phyloP scores from a whole-genome alignment of 2,888 invertebrate species.

The Flexamia atlantica region DNA sequence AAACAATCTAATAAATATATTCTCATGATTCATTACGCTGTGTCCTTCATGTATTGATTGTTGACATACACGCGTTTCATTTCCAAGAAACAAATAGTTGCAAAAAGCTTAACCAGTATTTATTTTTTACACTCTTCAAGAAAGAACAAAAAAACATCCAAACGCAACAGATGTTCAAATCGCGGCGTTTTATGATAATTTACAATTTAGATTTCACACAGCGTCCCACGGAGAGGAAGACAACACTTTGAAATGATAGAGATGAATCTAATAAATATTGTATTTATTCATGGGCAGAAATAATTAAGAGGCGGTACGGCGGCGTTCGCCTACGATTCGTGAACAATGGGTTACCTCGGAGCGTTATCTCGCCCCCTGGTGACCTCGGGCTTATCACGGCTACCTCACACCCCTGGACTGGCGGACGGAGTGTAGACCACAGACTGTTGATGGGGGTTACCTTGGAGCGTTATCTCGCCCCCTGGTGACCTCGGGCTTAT shows the following conservation, averaged over 20 bases:
- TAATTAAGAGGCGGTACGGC: constrained; percentile 42
- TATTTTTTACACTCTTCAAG: not conserved
- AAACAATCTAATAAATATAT: no score
- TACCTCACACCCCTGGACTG: not conserved
- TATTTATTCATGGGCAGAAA: constrained; percentile 50
- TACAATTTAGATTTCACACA: constrained; percentile 25
- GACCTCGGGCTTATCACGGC: not conserved
- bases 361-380: constrained; percentile 7
- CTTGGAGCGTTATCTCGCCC: constrained; percentile 22
- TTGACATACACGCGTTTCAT: no score
- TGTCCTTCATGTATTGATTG: no score
- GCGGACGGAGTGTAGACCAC: not conserved
- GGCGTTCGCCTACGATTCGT: constrained; percentile 3
- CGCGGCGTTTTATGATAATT: constrained; percentile 5
- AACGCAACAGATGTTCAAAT: constrained; percentile 16
- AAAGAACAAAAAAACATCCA: not conserved
- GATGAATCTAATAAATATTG: constrained; percentile 48
- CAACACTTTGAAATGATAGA: constrained; percentile 52
- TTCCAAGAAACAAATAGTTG: no score
- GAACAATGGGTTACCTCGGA: constrained; percentile 40
- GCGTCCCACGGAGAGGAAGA: constrained; percentile 37
- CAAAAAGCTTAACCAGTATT: no score
- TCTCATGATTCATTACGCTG: no score
- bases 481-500: constrained; percentile 9
- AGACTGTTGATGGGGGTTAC: not conserved